These are phyloP conservation scores for Maniola jurtina DNA, from an alignment of 1,140 invertebrate species.

Conservation along the genomic window DNA sequence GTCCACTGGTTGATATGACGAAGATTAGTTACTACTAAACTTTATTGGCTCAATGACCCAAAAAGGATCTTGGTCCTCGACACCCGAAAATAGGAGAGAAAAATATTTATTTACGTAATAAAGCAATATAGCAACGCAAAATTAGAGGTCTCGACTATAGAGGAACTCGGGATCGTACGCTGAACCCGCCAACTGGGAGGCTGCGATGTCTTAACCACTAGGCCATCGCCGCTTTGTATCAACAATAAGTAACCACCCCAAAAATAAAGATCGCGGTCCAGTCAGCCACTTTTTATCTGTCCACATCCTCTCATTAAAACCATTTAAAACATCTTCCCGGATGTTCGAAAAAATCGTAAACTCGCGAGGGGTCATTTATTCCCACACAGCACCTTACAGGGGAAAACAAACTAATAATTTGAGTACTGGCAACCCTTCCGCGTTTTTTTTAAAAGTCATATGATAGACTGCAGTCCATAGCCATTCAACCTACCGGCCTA, in stretches of 20 bases:
- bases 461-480: slow-evolving; percentile 43
- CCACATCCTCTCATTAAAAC: slow-evolving; percentile 35
- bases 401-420: slow-evolving; percentile 67
- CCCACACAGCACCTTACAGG: slow-evolving; percentile 61
- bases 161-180: too few species aligned
- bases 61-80: too few species aligned
- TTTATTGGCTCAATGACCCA: too few species aligned
- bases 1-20: too few species aligned
- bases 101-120: too few species aligned
- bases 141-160: too few species aligned
- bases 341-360: slow-evolving; percentile 54
- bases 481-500: slow-evolving; percentile 33
- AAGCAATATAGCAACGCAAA: too few species aligned
- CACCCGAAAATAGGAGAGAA: too few species aligned
- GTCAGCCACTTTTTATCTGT: slow-evolving; percentile 30
- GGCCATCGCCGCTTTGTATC: too few species aligned
- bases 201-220: too few species aligned
- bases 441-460: slow-evolving; percentile 56
- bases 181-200: too few species aligned
- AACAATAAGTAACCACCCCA: background rate
- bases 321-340: slow-evolving; percentile 47
- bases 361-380: slow-evolving; percentile 55
- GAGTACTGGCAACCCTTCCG: slow-evolving; percentile 69
- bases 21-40: too few species aligned
- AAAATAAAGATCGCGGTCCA: slow-evolving; percentile 21